Evolutionary conservation across 2,888 invertebrate species (phyloP).

Genomic region (Eugnorisma glareosa): DNA sequence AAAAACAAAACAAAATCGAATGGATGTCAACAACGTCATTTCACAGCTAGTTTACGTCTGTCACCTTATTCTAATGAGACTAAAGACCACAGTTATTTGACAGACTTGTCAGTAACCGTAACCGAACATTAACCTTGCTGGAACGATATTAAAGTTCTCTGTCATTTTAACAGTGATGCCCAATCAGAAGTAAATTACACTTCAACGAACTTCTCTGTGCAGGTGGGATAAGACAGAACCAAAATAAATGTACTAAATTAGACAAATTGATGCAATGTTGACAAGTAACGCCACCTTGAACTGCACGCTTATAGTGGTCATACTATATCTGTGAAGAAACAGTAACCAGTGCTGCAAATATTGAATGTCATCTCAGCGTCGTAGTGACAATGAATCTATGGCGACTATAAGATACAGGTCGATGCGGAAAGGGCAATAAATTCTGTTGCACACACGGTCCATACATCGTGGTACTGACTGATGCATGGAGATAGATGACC

Average conservation of each 20-base stretch:
- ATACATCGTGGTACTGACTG: conserved; percentile 20
- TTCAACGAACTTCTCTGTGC: no score
- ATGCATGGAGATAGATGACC: conserved; percentile 23
- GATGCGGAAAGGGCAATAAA: conserved; percentile 6
- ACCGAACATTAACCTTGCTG: not conserved
- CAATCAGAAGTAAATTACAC: not conserved
- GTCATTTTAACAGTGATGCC: no score
- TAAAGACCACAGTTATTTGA: not conserved
- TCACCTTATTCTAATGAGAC: not conserved
- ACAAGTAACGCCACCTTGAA: no score
- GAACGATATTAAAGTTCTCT: not conserved
- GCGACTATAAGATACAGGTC: not conserved
- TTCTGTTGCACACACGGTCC: conserved; percentile 1
- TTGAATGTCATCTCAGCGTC: not conserved
- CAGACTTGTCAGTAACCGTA: not conserved
- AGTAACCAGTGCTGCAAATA: not conserved
- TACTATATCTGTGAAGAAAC: not conserved
- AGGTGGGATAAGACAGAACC: no score
- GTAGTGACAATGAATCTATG: conserved; percentile 4
- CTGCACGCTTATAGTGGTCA: no score
- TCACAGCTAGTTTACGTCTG: not conserved
- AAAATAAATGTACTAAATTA: no score
- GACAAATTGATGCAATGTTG: no score
- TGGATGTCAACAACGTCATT: not conserved
- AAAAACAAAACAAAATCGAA: not conserved